Evolutionary conservation across 2,797 vertebrate species (phyloP), one percentile per base, ranked within the genome.

Genomic region (Enteromius argenteus): DNA sequence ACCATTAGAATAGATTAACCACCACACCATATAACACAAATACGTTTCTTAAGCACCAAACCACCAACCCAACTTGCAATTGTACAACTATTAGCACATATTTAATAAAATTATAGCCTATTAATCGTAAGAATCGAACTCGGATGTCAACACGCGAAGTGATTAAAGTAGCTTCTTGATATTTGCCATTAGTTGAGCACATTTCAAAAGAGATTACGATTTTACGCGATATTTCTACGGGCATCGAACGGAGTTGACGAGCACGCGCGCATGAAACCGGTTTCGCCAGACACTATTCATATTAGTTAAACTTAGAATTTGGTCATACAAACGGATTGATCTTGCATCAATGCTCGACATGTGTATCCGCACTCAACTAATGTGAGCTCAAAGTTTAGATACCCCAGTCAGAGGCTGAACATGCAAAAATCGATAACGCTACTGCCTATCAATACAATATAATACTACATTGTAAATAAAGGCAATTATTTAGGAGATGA

Each of bases 361-460:
- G 5, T 49, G 42, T 44, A 64, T 79, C 42, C 7, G 19, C 10
- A 35, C 64, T 23, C 0, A 27, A 53, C 32, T 39, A 53, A 58
- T 17, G 17, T 19, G 23, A 60, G 67, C 68, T 62, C 39, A 81
- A 81, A 81, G 79, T 81, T 81, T 68, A 46, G 56, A 27, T 60
- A 62, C 11, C 15, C 21, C 51, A 35, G 17, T 35, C 7, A 9
- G 60, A 66, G 42, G 27, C 9, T 68, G 27, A 35, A 9, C 13
- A 11, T 68, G 64, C 21, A 56, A 68, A 19, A 27, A 2, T 21
- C 21, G 21, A 37, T 11, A 56, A 23, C 77, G n/a, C 8, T n/a
- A 23, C 44, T 21, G n/a, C 21, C 9, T 58, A 7, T 9, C 19
- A 75, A 35, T 5, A 51, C 10, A 2, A 46, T 19, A 32, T 6